These are phyloP conservation scores for Balanococcus diminutus DNA, from an alignment of 2,888 invertebrate genomes.

Conservation along the genomic window DNA sequence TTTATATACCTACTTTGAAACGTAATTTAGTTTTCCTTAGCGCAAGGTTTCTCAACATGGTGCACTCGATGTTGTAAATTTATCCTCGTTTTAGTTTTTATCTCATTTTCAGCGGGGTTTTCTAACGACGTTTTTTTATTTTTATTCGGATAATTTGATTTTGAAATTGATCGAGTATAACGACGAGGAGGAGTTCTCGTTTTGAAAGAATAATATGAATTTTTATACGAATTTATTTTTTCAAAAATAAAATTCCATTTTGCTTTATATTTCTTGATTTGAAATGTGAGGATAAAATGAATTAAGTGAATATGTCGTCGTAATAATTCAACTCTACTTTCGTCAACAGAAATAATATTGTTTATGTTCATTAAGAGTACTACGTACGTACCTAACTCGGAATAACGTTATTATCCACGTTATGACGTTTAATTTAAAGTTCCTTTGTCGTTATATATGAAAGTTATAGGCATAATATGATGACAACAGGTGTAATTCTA, in stretches of 20 bases:
- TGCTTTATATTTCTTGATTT: no score
- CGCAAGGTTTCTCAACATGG: slow-evolving; percentile 51
- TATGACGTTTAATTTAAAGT: not conserved
- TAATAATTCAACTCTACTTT: not conserved
- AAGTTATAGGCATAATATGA: not conserved
- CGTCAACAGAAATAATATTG: not conserved
- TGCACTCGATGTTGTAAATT: not conserved
- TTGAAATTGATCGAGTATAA: not conserved
- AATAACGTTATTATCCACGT: not conserved
- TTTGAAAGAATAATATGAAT: not conserved
- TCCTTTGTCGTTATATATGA: not conserved
- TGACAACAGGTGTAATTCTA: slow-evolving; percentile 1
- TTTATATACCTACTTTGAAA: slow-evolving; percentile 55
- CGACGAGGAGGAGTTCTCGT: not conserved
- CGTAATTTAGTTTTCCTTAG: slow-evolving; percentile 55
- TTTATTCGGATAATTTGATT: not conserved
- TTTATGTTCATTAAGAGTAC: slow-evolving; percentile 8
- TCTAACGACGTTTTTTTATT: not conserved
- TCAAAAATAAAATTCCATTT: no score
- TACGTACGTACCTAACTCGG: no score
- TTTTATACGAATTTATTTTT: no score
- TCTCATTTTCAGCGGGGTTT: not conserved
- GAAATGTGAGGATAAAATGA: not conserved
- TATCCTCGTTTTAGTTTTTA: not conserved
- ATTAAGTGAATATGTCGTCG: slow-evolving; percentile 2